phyloP scores from a whole-genome alignment of 53 echinoderm and acorn worm genomes.

The Echinarachnius parma region DNA sequence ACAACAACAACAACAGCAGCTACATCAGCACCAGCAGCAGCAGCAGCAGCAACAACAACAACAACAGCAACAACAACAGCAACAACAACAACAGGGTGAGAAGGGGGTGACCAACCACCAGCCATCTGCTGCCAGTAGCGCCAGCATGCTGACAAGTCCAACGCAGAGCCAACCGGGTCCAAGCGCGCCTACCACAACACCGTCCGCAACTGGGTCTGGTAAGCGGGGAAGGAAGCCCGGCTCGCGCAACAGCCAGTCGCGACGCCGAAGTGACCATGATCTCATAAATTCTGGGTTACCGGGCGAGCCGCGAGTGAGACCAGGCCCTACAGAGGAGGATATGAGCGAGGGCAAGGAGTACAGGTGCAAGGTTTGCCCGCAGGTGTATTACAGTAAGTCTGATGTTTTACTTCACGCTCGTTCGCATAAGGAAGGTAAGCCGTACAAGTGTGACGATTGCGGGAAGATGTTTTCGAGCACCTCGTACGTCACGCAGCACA shows the following conservation, averaged over 20 bases:
- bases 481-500: constrained; percentile 89
- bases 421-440: constrained; percentile 92
- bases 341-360: constrained; percentile 67
- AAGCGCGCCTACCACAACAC: constrained; percentile 6
- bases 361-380: constrained; percentile 90
- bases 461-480: constrained; percentile 89
- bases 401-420: constrained; percentile 85
- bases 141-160: constrained; percentile 25
- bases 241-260: constrained; percentile 33
- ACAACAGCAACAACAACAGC: constrained; percentile 14
- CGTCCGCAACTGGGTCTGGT: constrained; percentile 45
- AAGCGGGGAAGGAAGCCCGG: constrained; percentile 39
- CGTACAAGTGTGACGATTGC: constrained; percentile 88
- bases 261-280: constrained; percentile 2
- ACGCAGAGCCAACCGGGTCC: constrained; percentile 26
- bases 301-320: constrained; percentile 17
- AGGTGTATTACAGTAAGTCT: constrained; percentile 81
- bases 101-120: constrained; percentile 25
- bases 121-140: constrained; percentile 1
- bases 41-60: constrained; percentile 5
- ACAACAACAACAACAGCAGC: constrained; percentile 28
- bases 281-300: constrained; percentile 16
- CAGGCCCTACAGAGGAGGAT: constrained; percentile 6
- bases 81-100: constrained; percentile 11
- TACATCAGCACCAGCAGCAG: constrained; percentile 15